Evolutionary conservation across 2,888 invertebrate species (phyloP).

Genomic region (Tetranychus truncatus): DNA sequence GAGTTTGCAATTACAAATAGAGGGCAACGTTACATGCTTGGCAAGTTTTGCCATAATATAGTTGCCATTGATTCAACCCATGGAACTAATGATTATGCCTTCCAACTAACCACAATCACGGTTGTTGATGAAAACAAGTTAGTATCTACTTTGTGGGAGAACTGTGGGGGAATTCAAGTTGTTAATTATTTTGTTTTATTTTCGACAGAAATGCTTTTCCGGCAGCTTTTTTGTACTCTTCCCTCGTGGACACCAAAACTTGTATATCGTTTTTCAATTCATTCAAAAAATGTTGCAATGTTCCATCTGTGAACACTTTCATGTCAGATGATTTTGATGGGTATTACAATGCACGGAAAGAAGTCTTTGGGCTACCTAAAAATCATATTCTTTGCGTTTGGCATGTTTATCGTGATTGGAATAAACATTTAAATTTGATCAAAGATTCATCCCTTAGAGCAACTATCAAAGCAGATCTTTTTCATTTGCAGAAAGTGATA

Average conservation of each 20-base stretch:
- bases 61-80: too few relatives aligned
- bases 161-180: too few relatives aligned
- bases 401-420: not conserved
- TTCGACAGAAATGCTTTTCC: not conserved
- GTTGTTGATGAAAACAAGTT: too few relatives aligned
- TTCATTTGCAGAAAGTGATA: too few relatives aligned
- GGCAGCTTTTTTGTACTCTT: not conserved
- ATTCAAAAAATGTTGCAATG: not conserved
- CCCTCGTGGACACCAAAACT: not conserved
- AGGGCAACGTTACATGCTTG: not conserved
- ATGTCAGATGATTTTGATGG: not conserved
- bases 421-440: not conserved
- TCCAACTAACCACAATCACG: too few relatives aligned
- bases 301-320: not conserved
- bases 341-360: not conserved
- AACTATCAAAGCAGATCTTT: too few relatives aligned
- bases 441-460: too few relatives aligned
- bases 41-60: too few relatives aligned
- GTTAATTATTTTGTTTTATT: not conserved
- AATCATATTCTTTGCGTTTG: not conserved
- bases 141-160: too few relatives aligned
- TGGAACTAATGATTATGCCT: too few relatives aligned
- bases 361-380: not conserved
- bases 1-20: not conserved
- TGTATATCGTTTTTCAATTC: not conserved